Evolutionary conservation across 37 sponge, comb jelly and placozoan species (phyloP).

Genomic region (Dysidea cf. avara): DNA sequence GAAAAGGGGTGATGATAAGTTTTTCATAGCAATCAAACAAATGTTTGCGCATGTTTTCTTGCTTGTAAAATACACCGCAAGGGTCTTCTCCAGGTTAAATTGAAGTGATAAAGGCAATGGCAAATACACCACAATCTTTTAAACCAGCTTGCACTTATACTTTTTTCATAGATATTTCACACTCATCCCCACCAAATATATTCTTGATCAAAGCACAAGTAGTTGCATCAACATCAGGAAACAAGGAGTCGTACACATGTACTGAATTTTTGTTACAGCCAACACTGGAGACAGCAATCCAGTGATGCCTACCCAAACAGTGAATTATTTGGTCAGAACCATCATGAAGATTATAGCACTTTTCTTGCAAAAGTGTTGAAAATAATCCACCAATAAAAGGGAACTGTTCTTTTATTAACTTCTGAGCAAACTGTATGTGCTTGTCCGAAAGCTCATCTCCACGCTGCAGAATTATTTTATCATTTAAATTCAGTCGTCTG

Average conservation of each 20-base stretch:
- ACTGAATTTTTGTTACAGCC: constrained; percentile 2
- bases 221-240: background rate
- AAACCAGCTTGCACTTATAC: constrained; percentile 10
- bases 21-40: constrained; percentile 23
- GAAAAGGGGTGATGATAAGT: constrained; percentile 4
- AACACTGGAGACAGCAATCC: constrained; percentile 7
- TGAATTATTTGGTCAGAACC: background rate
- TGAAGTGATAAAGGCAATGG: constrained; percentile 12
- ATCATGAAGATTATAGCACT: too few species aligned
- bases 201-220: background rate
- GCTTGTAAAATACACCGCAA: background rate
- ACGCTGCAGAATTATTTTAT: too few species aligned
- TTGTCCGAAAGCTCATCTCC: too few species aligned
- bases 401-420: too few species aligned
- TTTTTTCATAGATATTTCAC: constrained; percentile 1
- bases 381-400: too few species aligned
- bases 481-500: too few species aligned
- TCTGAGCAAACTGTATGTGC: too few species aligned
- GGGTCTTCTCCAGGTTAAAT: constrained; percentile 3
- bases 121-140: constrained; percentile 24
- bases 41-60: constrained; percentile 7
- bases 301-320: constrained; percentile 2
- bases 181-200: constrained; percentile 3
- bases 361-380: too few species aligned
- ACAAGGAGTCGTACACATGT: constrained; percentile 5